Conservation (phyloP, 2,888 invertebrate genomes). For the Loripinus fragilis region DNA sequence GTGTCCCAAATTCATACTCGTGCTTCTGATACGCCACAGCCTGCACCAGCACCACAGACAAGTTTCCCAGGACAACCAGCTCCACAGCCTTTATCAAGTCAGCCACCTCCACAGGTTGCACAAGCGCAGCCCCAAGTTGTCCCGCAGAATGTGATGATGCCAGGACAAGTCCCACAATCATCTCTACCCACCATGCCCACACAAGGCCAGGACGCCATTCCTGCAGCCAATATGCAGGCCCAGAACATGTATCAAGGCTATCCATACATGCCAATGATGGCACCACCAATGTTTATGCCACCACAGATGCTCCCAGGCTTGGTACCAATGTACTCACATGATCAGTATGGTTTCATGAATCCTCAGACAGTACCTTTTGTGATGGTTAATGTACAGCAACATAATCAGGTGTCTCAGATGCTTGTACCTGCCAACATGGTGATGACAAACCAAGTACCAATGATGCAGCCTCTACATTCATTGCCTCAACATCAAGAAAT, state of each 20-base stretch:
- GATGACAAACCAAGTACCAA: constrained; percentile 41
- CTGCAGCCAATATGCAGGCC: constrained; percentile 18
- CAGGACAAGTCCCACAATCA: constrained; percentile 12
- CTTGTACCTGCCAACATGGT: constrained; percentile 54
- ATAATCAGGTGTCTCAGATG: constrained; percentile 55
- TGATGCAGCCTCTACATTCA: constrained; percentile 30
- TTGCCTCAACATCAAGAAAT: constrained; percentile 42
- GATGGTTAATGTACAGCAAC: constrained; percentile 58
- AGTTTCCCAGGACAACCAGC: constrained; percentile 9
- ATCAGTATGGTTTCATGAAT: constrained; percentile 42
- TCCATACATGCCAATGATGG: constrained; percentile 49
- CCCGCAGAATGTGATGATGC: constrained; percentile 10
- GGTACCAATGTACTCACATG: constrained; percentile 57
- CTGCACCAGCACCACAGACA: constrained; percentile 19
- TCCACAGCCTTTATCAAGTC: constrained; percentile 23
- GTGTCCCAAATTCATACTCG: constrained; percentile 3
- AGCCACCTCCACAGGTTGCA: constrained; percentile 12
- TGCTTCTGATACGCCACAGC: constrained; percentile 15
- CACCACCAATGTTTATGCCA: constrained; percentile 55
- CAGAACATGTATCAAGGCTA: constrained; percentile 37
- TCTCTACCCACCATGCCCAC: constrained; percentile 28
- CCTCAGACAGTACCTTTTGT: constrained; percentile 52
- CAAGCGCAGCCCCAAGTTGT: constrained; percentile 6
- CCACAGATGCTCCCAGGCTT: constrained; percentile 56
- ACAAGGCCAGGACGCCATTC: constrained; percentile 41